These are phyloP conservation scores for Oligia strigilis DNA, from an alignment of 2,888 invertebrate species.

Conservation along the genomic window DNA sequence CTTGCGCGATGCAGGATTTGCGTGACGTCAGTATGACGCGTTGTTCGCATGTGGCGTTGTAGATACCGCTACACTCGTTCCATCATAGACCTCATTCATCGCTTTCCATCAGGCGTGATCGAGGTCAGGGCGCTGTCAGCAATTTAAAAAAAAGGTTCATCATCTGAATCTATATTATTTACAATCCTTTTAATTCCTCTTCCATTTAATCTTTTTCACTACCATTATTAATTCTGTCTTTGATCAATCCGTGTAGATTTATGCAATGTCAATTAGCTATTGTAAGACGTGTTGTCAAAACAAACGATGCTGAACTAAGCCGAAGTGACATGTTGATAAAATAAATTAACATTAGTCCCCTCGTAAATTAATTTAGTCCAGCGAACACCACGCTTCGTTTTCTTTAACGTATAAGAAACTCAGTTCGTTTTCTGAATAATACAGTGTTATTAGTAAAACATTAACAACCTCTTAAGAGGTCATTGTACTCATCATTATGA, in stretches of 20 bases:
- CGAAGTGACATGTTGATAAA: slow-evolving; percentile 12
- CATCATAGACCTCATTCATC: background rate
- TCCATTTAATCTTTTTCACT: background rate
- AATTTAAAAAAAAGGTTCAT: background rate
- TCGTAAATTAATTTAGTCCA: slow-evolving; percentile 7
- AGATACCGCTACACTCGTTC: background rate
- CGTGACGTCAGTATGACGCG: no score
- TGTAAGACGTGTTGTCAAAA: slow-evolving; percentile 31
- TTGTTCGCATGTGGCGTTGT: no score
- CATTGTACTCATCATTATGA: no score
- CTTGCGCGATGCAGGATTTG: no score
- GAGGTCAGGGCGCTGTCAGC: background rate
- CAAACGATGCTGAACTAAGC: slow-evolving; percentile 1
- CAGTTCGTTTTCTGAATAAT: background rate
- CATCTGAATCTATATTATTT: background rate
- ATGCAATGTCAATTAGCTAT: background rate
- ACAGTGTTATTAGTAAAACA: no score
- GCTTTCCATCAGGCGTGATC: background rate
- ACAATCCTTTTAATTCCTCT: background rate
- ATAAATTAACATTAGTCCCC: slow-evolving; percentile 10
- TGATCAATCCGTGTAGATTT: slow-evolving; percentile 3
- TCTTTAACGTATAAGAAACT: background rate
- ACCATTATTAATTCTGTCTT: background rate
- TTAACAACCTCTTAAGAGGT: no score
- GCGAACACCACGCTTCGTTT: background rate